phyloP scores from a whole-genome alignment of 1,140 invertebrate genomes.

The Zaprionus taronus region DNA sequence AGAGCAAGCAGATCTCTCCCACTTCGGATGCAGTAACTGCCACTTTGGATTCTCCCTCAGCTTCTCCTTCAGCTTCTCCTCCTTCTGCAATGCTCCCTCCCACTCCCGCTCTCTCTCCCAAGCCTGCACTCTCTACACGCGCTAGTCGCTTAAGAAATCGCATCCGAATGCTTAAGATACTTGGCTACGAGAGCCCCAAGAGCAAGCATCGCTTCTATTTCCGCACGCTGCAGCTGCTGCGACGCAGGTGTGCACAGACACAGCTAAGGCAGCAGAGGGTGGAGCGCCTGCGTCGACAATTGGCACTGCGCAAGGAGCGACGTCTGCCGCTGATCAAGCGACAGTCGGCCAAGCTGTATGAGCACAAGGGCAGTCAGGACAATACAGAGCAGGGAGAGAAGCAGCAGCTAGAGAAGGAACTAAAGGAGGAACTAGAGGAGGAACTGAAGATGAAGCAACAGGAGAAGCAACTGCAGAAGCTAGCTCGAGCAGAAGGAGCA shows the following conservation, averaged over 20 bases:
- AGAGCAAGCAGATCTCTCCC: not conserved
- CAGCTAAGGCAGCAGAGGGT: constrained; percentile 31
- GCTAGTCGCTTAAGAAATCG: constrained; percentile 62
- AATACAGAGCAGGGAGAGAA: not conserved
- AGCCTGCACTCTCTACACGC: constrained; percentile 20
- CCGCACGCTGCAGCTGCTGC: constrained; percentile 49
- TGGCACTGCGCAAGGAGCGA: constrained; percentile 51
- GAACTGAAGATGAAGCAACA: no score
- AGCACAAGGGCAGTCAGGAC: not conserved
- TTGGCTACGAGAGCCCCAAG: constrained; percentile 70
- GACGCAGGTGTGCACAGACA: constrained; percentile 31
- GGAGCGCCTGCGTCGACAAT: constrained; percentile 38
- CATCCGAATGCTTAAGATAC: constrained; percentile 68
- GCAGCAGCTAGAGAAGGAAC: constrained; percentile 19
- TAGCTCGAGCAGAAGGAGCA: no score
- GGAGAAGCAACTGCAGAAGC: no score
- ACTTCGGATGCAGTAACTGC: not conserved
- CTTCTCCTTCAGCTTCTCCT: not conserved
- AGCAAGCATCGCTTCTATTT: constrained; percentile 70
- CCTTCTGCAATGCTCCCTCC: not conserved
- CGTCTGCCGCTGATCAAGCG: constrained; percentile 68
- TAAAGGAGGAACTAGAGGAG: not conserved
- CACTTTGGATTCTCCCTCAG: not conserved
- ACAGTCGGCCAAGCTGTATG: constrained; percentile 53
- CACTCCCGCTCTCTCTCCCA: not conserved